Conservation (phyloP, 2,113 vertebrate genomes). For the Felis chaus region DNA sequence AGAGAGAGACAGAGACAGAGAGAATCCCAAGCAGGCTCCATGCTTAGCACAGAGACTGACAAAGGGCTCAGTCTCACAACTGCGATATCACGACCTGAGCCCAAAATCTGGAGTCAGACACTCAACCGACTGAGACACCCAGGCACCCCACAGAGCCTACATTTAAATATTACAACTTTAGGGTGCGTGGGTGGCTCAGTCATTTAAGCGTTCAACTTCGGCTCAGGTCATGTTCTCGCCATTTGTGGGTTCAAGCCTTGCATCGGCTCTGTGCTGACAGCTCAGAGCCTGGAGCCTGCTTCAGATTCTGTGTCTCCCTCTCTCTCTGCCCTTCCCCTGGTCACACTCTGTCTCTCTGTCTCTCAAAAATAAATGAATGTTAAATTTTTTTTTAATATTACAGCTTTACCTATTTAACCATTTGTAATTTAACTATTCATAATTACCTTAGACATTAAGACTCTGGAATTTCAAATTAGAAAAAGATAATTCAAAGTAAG, state of each 20-base stretch:
- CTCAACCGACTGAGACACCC: no score
- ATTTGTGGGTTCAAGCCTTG: neutral
- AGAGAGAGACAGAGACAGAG: no score
- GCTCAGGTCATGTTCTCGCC: neutral
- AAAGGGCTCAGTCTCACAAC: no score
- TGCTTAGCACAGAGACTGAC: no score
- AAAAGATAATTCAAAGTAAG: slow-evolving; percentile 12
- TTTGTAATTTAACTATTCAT: neutral
- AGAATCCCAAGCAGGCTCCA: no score
- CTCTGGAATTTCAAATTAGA: neutral
- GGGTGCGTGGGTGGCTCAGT: neutral
- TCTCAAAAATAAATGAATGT: no score
- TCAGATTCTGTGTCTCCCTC: neutral
- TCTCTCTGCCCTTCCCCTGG: neutral
- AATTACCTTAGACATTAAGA: neutral
- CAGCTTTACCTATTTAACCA: neutral
- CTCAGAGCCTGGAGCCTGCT: neutral
- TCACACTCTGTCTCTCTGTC: no score
- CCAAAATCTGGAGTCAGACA: no score
- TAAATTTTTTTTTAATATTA: neutral
- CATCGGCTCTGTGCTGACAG: neutral
- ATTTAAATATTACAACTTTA: neutral
- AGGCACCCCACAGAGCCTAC: no score
- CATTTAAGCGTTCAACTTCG: neutral
- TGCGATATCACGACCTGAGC: no score